Evolutionary conservation across 2,113 vertebrate species (phyloP).

Genomic region (Budorcas taxicolor): DNA sequence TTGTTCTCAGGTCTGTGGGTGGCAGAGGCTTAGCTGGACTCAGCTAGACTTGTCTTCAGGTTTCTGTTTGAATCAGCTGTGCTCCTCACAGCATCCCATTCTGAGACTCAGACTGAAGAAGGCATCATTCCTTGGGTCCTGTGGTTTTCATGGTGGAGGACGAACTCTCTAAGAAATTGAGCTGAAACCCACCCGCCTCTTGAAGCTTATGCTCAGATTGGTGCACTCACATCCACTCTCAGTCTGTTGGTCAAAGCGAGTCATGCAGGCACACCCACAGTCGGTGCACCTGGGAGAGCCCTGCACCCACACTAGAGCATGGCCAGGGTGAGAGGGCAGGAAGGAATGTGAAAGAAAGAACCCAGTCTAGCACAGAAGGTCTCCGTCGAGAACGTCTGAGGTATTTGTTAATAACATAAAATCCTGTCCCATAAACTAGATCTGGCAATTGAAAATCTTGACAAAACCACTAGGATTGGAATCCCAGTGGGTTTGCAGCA

Average conservation of each 20-base stretch:
- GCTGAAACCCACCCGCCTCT: no score
- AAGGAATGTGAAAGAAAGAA: no score
- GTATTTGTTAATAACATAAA: background rate
- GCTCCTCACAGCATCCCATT: background rate
- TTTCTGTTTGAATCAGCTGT: background rate
- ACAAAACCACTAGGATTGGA: background rate
- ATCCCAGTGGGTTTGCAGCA: no score
- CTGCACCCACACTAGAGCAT: fast-evolving
- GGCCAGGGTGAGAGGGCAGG: background rate
- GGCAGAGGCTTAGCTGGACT: background rate
- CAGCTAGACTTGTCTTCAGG: background rate
- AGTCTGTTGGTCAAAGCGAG: background rate
- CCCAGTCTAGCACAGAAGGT: background rate
- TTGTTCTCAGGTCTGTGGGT: no score
- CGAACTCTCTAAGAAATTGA: background rate
- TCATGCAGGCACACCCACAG: no score
- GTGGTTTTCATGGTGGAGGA: background rate
- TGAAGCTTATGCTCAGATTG: background rate
- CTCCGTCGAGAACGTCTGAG: background rate
- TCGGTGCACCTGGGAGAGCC: fast-evolving
- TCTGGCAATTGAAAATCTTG: background rate
- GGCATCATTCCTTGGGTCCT: no score
- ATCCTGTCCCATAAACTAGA: background rate
- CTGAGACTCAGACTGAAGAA: background rate
- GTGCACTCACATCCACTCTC: background rate